Evolutionary conservation across 2,113 vertebrate genomes (phyloP).

Genomic region (Oreochromis tanganicae): DNA sequence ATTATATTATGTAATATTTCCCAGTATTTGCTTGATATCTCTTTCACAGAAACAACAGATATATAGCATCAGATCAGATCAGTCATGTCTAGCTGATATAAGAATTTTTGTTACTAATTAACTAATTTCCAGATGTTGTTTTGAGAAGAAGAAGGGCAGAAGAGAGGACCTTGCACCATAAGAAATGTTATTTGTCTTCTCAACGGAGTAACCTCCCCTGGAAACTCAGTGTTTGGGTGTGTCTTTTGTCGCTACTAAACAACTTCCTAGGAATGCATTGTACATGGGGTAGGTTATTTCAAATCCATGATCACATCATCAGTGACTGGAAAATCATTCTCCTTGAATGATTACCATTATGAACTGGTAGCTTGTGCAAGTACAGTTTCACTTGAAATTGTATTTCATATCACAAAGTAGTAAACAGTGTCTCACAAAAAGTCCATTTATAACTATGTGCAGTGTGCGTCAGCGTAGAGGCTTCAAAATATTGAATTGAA

Average conservation of each 20-base stretch:
- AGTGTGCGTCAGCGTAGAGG: neutral
- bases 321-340: neutral
- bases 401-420: neutral
- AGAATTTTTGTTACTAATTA: neutral
- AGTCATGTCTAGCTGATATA: neutral
- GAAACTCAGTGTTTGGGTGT: neutral
- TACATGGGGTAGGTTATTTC: neutral
- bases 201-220: neutral
- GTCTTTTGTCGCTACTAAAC: neutral
- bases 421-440: neutral
- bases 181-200: neutral
- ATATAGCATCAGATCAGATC: neutral
- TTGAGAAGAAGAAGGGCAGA: neutral
- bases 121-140: neutral
- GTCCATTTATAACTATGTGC: too few relatives aligned
- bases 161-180: neutral
- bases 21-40: neutral
- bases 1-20: neutral
- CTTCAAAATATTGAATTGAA: neutral
- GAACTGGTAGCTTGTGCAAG: neutral
- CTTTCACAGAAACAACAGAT: neutral
- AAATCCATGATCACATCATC: neutral
- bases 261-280: neutral
- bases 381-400: neutral
- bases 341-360: neutral